Conservation (phyloP, 2,888 invertebrate genomes). For the Noctua janthina region DNA sequence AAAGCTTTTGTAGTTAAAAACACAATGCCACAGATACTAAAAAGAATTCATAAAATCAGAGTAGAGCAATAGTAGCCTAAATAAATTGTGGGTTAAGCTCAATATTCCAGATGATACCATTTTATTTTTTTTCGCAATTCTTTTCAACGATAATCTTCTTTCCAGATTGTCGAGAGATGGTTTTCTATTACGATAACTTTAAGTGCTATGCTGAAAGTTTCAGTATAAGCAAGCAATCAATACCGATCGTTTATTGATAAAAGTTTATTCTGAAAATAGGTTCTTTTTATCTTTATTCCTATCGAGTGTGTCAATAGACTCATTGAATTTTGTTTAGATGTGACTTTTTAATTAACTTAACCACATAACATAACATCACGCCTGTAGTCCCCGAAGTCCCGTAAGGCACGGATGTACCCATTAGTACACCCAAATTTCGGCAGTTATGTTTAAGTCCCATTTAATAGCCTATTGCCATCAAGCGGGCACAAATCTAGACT, state of each 20-base stretch:
- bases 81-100: slow-evolving; percentile 14
- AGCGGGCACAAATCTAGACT: background rate
- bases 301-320: background rate
- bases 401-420: background rate
- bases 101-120: background rate
- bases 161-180: background rate
- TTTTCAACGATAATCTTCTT: background rate
- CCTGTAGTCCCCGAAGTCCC: background rate
- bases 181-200: slow-evolving; percentile 13
- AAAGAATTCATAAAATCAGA: slow-evolving; percentile 19
- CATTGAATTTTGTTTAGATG: background rate
- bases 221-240: slow-evolving; percentile 7
- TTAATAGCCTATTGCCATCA: background rate
- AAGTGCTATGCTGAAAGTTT: slow-evolving; percentile 20
- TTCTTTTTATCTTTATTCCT: background rate
- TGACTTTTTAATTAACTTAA: background rate
- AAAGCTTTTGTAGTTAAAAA: background rate
- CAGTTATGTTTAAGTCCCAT: background rate
- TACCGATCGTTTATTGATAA: background rate
- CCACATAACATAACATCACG: background rate
- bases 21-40: background rate
- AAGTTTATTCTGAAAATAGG: slow-evolving; percentile 1
- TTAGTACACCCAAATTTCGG: background rate
- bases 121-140: slow-evolving; percentile 3
- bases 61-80: background rate